Base-by-base conservation (phyloP, 2,113 vertebrate genomes). In the Mesembrinibis cayennensis region DNA sequence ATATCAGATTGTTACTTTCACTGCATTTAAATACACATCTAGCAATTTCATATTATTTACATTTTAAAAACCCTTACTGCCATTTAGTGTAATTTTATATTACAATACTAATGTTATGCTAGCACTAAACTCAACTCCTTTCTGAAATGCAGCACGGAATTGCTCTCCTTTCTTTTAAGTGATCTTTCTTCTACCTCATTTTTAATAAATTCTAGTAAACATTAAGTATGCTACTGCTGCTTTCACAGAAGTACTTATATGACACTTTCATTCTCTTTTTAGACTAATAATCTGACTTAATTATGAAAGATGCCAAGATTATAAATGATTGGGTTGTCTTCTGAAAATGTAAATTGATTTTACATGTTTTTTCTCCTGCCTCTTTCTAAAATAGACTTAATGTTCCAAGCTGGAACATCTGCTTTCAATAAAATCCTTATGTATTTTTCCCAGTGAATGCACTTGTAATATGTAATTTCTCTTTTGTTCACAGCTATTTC, bases 271-370 rank as follows among this genome's bases (percentile, higher is more conserved):
- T 89, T 81, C 72, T 95, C 63, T 34, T 92, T 95, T 93, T 90
- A 93, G 86, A 78, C 63, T 94, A 90, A 83, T 95, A 92, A 91
- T 71, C 45, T 92, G 59, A 94, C 11, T 93, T 86, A 97, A 95
- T 94, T 97, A 90, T 83, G 50, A 95, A 71, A 67, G 67, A 93
- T 93, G 42, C 18, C 40, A 78, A 81, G 63, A 89, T 94, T 83
- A 84, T 74, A 93, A 93, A 92, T 94, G 63, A 92, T 92, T 97
- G 69, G 61, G 38, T 40, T 90, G 59, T 87, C 80, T 92, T 92
- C 76, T 81, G 79, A 90, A 93, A 93, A 93, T 59, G 59, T 34
- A 90, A 92, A 91, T 83, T 90, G 34, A 89, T 92, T 93, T 71
- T 66, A n/a, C 23, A 29, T 83, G 30, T 18, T 65, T 86, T 83